Conservation (phyloP, 1,140 invertebrate species). For the Uloborus diversus region DNA sequence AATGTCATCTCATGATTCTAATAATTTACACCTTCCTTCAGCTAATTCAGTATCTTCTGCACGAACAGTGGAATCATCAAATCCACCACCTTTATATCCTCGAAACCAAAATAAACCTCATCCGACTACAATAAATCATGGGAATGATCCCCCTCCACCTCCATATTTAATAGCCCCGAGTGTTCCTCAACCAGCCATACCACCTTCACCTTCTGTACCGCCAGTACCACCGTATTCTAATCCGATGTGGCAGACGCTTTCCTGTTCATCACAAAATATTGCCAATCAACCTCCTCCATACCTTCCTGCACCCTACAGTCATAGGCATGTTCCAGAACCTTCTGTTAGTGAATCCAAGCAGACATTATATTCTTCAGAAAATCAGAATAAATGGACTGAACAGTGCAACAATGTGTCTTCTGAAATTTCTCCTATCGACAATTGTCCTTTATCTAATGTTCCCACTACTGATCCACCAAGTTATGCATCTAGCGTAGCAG, state of each 20-base stretch:
- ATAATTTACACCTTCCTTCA: not conserved
- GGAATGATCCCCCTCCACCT: slow-evolving; percentile 61
- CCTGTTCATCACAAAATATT: slow-evolving; percentile 22
- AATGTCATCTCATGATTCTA: slow-evolving; percentile 9
- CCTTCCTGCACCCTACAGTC: not conserved
- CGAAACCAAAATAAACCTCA: slow-evolving; percentile 52
- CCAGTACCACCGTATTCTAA: slow-evolving; percentile 61
- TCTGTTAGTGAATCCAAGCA: slow-evolving; percentile 6
- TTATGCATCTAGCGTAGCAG: slow-evolving; percentile 91
- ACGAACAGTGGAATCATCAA: slow-evolving; percentile 28
- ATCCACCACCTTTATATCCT: slow-evolving; percentile 59
- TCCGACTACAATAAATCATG: slow-evolving; percentile 40
- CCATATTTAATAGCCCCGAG: slow-evolving; percentile 19
- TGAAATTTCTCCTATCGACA: slow-evolving; percentile 32
- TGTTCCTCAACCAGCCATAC: slow-evolving; percentile 47
- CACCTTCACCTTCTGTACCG: slow-evolving; percentile 63
- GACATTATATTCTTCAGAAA: slow-evolving; percentile 24
- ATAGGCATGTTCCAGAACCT: slow-evolving; percentile 11
- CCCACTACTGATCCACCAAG: slow-evolving; percentile 90
- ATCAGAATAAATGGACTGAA: slow-evolving; percentile 40
- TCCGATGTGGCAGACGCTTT: slow-evolving; percentile 32
- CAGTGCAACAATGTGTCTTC: slow-evolving; percentile 17
- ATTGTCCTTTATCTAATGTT: slow-evolving; percentile 63
- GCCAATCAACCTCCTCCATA: slow-evolving; percentile 32
- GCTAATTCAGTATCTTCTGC: slow-evolving; percentile 13